These are phyloP conservation scores for Epicampocera succincta DNA, from an alignment of 2,888 invertebrate genomes.

Conservation along the genomic window DNA sequence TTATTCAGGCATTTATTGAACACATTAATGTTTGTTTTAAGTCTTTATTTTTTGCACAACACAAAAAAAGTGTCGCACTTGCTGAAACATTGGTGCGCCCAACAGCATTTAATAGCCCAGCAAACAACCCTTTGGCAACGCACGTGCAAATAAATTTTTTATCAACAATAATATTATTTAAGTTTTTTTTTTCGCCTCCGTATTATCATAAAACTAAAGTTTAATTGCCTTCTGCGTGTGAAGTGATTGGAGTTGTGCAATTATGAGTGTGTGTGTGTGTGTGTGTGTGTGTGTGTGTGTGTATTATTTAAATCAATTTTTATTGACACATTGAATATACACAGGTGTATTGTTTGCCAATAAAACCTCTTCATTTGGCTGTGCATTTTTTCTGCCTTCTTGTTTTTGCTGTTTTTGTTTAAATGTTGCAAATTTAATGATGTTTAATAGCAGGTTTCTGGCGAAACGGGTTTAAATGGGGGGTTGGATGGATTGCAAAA, in stretches of 20 bases:
- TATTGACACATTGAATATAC: conserved; percentile 64
- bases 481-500: conserved; percentile 10
- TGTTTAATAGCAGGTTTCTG: conserved; percentile 32
- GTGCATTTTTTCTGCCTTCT: not conserved
- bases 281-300: not conserved
- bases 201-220: conserved; percentile 24
- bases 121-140: conserved; percentile 10
- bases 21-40: conserved; percentile 24
- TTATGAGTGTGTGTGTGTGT: not conserved
- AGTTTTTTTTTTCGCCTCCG: conserved; percentile 1
- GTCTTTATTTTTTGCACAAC: not conserved
- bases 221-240: not conserved
- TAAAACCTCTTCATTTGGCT: conserved; percentile 27
- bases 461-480: not conserved
- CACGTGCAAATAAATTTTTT: conserved; percentile 11
- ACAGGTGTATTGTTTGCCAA: conserved; percentile 53
- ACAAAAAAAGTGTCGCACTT: not conserved
- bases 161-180: not conserved
- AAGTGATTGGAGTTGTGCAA: not conserved
- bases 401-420: not conserved
- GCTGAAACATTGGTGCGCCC: not conserved
- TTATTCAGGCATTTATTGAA: conserved; percentile 51
- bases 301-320: conserved; percentile 59
- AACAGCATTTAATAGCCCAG: conserved; percentile 30
- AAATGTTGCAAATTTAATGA: conserved; percentile 46